Conservation (phyloP, 2,888 invertebrate species). For the Lepidochrysops patricia region DNA sequence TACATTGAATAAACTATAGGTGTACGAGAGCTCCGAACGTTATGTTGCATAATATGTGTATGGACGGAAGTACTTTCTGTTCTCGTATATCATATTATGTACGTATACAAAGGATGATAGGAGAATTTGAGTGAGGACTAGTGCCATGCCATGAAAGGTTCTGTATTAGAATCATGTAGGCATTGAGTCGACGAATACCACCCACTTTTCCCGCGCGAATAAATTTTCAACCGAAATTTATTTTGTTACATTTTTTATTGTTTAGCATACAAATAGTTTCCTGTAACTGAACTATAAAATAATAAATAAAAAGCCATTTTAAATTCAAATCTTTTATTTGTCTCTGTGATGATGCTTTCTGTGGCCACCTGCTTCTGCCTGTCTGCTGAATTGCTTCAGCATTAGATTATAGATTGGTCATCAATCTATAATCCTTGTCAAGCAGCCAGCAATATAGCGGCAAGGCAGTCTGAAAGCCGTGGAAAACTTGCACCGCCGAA, state of each 20-base stretch:
- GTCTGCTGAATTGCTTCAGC: too few species aligned
- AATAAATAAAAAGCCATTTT: constrained; percentile 64
- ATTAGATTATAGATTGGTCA: too few species aligned
- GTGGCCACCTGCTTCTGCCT: too few species aligned
- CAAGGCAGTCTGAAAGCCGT: too few species aligned
- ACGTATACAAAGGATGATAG: constrained; percentile 67
- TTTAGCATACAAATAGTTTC: constrained; percentile 52
- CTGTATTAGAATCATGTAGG: constrained; percentile 68
- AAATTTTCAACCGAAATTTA: constrained; percentile 45
- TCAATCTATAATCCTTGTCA: too few species aligned
- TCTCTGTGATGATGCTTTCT: too few species aligned
- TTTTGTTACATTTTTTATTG: constrained; percentile 56
- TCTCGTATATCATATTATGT: constrained; percentile 35
- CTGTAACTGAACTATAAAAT: constrained; percentile 65
- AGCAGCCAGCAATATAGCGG: too few species aligned
- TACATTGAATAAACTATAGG: not conserved
- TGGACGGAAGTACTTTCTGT: constrained; percentile 36
- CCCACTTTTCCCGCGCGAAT: constrained; percentile 70
- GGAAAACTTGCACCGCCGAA: too few species aligned
- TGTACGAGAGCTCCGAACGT: constrained; percentile 27
- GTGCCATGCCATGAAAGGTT: constrained; percentile 75
- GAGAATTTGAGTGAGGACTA: constrained; percentile 69
- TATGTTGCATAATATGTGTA: constrained; percentile 19
- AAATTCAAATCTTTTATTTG: constrained; percentile 33
- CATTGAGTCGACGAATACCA: constrained; percentile 71